Evolutionary conservation across 2,797 vertebrate genomes (phyloP).

Genomic region (Scleropages formosus): DNA sequence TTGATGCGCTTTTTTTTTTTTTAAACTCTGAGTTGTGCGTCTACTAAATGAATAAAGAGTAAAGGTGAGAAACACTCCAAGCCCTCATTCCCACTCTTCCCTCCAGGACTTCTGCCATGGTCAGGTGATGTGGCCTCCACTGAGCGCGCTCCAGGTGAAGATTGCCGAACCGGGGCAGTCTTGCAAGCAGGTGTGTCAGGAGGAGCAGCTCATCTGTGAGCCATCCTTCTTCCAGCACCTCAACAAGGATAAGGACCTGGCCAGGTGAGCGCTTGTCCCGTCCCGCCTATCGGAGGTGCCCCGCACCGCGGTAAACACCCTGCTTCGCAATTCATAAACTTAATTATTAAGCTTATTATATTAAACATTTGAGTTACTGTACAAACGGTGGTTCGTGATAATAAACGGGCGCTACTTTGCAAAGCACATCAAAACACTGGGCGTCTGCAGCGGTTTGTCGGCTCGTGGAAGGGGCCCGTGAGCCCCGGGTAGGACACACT

Average conservation of each 20-base stretch:
- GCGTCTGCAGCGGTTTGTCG: too few species aligned
- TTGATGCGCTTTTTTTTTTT: not conserved
- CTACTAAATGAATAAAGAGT: not conserved
- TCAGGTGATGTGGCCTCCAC: constrained; percentile 97
- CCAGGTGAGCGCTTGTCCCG: constrained; percentile 72
- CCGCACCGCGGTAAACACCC: too few species aligned
- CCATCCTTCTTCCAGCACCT: constrained; percentile 98
- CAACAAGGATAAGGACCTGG: constrained; percentile 94
- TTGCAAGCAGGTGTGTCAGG: constrained; percentile 96
- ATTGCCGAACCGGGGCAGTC: constrained; percentile 82
- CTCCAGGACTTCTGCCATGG: constrained; percentile 95
- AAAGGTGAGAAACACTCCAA: not conserved
- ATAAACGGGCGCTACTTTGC: too few species aligned
- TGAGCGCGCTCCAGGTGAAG: constrained; percentile 87
- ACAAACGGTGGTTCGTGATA: too few species aligned
- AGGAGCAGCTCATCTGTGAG: constrained; percentile 94
- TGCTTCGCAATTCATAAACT: too few species aligned
- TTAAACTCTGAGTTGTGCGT: not conserved
- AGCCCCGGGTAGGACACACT: too few species aligned
- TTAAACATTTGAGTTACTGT: too few species aligned
- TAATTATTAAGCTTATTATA: too few species aligned
- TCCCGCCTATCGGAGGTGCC: not conserved
- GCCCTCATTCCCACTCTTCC: too few species aligned
- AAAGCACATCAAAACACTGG: too few species aligned
- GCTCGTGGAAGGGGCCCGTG: too few species aligned